Percentiles rank a stretch among this genome's conserved stretches.
Evolutionary conservation across 2,113 vertebrate species (phyloP).

Genomic region (Channa argus): DNA sequence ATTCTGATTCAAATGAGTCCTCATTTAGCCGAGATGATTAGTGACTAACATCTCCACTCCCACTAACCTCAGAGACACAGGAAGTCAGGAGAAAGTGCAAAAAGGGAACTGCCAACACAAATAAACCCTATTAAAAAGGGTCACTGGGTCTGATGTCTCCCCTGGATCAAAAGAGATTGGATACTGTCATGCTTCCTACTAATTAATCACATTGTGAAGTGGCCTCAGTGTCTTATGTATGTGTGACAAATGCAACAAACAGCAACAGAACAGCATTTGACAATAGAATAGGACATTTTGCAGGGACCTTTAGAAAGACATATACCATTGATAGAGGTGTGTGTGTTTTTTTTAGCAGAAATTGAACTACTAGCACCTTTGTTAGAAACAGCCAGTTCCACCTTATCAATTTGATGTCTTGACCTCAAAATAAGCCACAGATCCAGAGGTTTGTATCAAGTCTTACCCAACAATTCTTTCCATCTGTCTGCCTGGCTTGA

Average conservation of each 20-base stretch:
- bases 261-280: not conserved
- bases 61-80: conserved; percentile 1
- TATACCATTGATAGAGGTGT: conserved; percentile 28
- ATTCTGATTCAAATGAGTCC: conserved; percentile 9
- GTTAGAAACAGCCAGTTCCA: conserved; percentile 44
- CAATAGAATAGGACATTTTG: no score
- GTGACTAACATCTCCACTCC: not conserved
- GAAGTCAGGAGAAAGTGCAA: conserved; percentile 29
- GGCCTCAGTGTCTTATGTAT: not conserved
- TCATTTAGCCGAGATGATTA: not conserved
- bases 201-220: not conserved
- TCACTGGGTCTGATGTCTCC: conserved; percentile 5
- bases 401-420: conserved; percentile 37
- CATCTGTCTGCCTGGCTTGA: conserved; percentile 22
- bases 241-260: conserved; percentile 5
- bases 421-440: conserved; percentile 52
- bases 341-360: not conserved
- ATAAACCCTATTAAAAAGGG: conserved; percentile 4
- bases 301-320: not conserved
- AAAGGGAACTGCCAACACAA: not conserved
- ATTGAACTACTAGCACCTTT: conserved; percentile 6
- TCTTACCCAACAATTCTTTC: conserved; percentile 43
- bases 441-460: conserved; percentile 41
- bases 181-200: not conserved
- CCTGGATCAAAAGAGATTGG: not conserved